A percentile compares a stretch with the other conserved stretches of the same genome.
Conservation (phyloP, 2,888 invertebrate species). For the Celastrina argiolus region DNA sequence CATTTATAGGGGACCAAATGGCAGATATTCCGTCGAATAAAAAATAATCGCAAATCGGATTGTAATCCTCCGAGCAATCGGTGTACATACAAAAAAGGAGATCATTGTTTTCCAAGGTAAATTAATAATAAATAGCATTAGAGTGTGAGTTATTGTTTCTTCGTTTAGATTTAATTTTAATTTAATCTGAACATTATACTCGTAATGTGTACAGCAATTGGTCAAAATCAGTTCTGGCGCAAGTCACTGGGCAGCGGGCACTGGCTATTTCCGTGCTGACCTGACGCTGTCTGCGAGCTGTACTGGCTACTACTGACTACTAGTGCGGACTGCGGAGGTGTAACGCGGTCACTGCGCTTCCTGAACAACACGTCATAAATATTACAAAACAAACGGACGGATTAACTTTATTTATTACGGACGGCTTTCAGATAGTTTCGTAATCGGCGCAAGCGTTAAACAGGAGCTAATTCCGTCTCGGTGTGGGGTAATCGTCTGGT, state of each 20-base stretch:
- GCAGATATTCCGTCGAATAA: no score
- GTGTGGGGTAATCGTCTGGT: background rate
- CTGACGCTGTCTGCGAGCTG: background rate
- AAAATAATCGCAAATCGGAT: no score
- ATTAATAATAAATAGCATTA: no score
- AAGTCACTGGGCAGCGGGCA: background rate
- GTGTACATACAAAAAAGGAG: no score
- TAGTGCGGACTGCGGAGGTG: background rate
- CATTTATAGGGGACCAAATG: no score
- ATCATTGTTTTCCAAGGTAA: no score
- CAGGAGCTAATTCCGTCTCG: background rate
- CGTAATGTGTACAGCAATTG: background rate
- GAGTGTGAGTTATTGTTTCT: no score
- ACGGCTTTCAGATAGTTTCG: background rate
- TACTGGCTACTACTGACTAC: background rate
- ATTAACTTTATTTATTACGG: background rate
- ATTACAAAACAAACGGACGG: background rate
- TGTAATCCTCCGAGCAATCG: no score
- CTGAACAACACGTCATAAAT: slow-evolving; percentile 3
- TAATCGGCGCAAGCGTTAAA: background rate
- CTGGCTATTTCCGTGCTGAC: background rate
- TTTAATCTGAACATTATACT: no score
- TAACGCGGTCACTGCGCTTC: background rate
- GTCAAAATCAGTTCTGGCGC: background rate
- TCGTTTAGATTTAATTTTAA: no score